Conservation (phyloP, 2,888 invertebrate genomes). For the Agonopterix arenella region DNA sequence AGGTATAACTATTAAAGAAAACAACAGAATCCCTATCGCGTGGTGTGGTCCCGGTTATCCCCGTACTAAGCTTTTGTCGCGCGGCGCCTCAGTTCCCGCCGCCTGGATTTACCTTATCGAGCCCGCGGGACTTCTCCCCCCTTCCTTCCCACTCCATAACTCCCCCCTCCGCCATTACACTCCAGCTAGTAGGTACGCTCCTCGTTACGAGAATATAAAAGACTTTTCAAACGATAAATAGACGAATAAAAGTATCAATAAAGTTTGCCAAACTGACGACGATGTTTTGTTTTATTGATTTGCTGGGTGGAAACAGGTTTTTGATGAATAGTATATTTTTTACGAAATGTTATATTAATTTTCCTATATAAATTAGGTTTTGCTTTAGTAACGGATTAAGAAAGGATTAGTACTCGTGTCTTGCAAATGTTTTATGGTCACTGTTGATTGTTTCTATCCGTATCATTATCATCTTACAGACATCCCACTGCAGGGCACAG, state of each 20-base stretch:
- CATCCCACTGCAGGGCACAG: no score
- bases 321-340: no score
- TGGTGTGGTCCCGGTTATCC: conserved; percentile 61
- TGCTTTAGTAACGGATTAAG: no score
- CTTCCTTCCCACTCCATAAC: conserved; percentile 13
- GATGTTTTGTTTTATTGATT: background rate
- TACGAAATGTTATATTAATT: no score
- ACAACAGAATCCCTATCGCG: conserved; percentile 11
- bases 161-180: conserved; percentile 18
- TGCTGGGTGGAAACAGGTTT: background rate
- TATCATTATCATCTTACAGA: no score
- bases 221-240: conserved; percentile 42
- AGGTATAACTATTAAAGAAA: no score
- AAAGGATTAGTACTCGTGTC: no score
- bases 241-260: conserved; percentile 37
- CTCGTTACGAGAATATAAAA: conserved; percentile 49
- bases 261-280: conserved; percentile 11
- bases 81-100: conserved; percentile 47
- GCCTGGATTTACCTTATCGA: conserved; percentile 65
- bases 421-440: no score
- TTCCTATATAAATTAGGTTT: no score
- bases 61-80: conserved; percentile 34
- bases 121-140: conserved; percentile 45
- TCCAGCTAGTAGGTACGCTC: conserved; percentile 15
- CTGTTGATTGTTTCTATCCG: no score